Evolutionary conservation across 2,797 vertebrate species (phyloP), one percentile per base, ranked within the genome.

Genomic region (Odontamblyopus lacepedii): DNA sequence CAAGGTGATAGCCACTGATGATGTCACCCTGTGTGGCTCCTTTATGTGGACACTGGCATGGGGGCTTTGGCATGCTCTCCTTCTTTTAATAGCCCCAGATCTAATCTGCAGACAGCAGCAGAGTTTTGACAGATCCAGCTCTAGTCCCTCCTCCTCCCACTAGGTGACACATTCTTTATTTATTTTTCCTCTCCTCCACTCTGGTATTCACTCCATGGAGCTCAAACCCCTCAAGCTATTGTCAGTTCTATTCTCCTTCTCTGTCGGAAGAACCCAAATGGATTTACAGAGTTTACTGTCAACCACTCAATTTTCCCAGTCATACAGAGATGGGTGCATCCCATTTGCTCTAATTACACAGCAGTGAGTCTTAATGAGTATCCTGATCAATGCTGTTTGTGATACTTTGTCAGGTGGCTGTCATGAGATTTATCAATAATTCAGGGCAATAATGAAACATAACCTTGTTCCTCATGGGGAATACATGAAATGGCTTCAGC

Each of bases 91-190:
- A 92, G 91, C 90, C 87, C 80, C 81, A 90, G 91, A 93, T 94
- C 85, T 91, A 93, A 94, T 94, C 92, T 93, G 90, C 91, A 91
- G 92, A 93, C 92, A 93, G 89, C 91, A 91, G 89, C 83, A 91
- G 83, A 92, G 88, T 93, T 91, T 90, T 94, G 93, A 94, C 92
- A 94, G 92, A 90, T 92, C 80, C 85, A 87, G 89, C 89, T 88
- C 90, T 73, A 76, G 83, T 88, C 78, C 83, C 90, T 92, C 89
- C 90, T 92, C 89, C 92, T 91, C 91, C 90, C 87, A 90, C 87
- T 90, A 89, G 88, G 89, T 93, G 92, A 92, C 91, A 91, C 87
- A 89, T 91, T 92, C 80, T 93, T 90, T 93, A 90, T 92, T 93
- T 93, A 88, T 89, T 87, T 91, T 87, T 83, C 82, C 71, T 87